Conservation (phyloP, 2,113 vertebrate species). For the Epinephelus lanceolatus region DNA sequence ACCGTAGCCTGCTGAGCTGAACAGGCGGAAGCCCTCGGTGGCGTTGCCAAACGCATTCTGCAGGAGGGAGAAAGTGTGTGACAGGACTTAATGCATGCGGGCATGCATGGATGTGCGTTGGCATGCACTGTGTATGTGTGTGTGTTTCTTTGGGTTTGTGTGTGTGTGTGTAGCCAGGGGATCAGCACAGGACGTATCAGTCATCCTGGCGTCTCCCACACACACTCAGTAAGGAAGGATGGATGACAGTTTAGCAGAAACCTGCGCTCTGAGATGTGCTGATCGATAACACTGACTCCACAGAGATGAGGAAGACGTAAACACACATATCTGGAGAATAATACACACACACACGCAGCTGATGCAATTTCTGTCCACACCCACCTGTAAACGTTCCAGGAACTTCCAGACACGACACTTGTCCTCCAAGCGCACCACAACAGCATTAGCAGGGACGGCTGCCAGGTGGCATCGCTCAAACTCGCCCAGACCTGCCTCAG, state of each 20-base stretch:
- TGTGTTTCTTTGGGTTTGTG: slow-evolving; percentile 44
- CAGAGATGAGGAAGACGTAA: slow-evolving; percentile 24
- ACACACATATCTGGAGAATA: background rate
- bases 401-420: slow-evolving; percentile 87
- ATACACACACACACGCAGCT: slow-evolving; percentile 12
- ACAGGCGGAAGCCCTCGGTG: slow-evolving; percentile 83
- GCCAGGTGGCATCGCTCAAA: slow-evolving; percentile 83
- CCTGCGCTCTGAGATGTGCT: slow-evolving; percentile 17
- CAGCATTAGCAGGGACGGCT: slow-evolving; percentile 82
- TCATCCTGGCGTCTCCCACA: slow-evolving; percentile 56
- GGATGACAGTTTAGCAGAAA: slow-evolving; percentile 52
- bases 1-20: slow-evolving; percentile 82
- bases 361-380: slow-evolving; percentile 13
- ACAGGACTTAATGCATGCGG: slow-evolving; percentile 47
- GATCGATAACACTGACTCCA: slow-evolving; percentile 54
- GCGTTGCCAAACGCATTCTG: slow-evolving; percentile 83
- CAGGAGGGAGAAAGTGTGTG: slow-evolving; percentile 44
- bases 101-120: slow-evolving; percentile 46
- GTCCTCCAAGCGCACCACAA: slow-evolving; percentile 85
- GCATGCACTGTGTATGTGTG: background rate
- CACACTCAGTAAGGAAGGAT: slow-evolving; percentile 50
- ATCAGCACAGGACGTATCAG: slow-evolving; percentile 46
- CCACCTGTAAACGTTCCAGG: slow-evolving; percentile 86
- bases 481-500: slow-evolving; percentile 74
- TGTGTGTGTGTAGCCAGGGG: slow-evolving; percentile 30